phyloP scores from a whole-genome alignment of 2,888 invertebrate species.

The Strigamia maritima region DNA sequence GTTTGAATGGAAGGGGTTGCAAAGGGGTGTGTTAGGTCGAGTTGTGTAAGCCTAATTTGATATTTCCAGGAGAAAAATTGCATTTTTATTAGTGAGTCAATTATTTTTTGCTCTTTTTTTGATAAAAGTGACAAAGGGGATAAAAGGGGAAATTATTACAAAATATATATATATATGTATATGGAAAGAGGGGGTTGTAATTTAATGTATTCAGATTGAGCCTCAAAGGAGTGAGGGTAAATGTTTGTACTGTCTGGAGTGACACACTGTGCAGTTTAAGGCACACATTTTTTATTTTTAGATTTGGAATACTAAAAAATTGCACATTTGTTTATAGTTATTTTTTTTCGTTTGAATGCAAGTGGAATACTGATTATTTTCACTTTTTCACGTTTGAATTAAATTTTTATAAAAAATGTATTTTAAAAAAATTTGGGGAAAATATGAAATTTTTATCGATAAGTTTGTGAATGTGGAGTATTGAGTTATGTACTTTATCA shows the following conservation, averaged over 20 bases:
- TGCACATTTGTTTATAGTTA: too few relatives aligned
- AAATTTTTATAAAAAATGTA: background rate
- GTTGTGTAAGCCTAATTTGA: slow-evolving; percentile 19
- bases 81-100: slow-evolving; percentile 24
- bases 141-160: slow-evolving; percentile 5
- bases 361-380: too few relatives aligned
- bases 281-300: background rate
- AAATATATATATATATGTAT: background rate
- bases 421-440: background rate
- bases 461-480: background rate
- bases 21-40: background rate
- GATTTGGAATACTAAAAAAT: background rate
- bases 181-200: slow-evolving; percentile 22
- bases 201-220: slow-evolving; percentile 15
- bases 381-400: background rate
- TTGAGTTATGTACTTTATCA: slow-evolving; percentile 8
- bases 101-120: slow-evolving; percentile 22
- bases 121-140: background rate
- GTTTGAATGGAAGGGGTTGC: background rate
- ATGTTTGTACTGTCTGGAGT: background rate
- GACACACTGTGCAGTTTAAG: background rate
- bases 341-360: too few relatives aligned
- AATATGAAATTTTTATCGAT: background rate
- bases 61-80: slow-evolving; percentile 19
- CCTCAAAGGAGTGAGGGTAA: slow-evolving; percentile 9